Base-by-base conservation (phyloP, 2,888 invertebrate genomes). In the Rhagonycha lutea region DNA sequence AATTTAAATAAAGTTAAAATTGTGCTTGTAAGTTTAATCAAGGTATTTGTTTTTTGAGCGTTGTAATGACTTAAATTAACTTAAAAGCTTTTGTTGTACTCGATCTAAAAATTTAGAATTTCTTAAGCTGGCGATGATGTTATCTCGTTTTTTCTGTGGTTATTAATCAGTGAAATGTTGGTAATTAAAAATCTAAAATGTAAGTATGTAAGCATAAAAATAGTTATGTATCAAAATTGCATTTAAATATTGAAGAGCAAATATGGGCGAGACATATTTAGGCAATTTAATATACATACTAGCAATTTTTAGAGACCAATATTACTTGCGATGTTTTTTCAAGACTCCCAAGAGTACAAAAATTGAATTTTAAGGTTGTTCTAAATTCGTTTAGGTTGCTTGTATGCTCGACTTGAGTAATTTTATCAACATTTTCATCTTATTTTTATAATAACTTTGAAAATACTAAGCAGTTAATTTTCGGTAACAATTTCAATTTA, bases 291-390 rank as follows among this genome's bases (percentile, higher is more conserved):
- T 62, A 62, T 18, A 65, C 47, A 47, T 47, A 47, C 18, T 65
- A 11, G 23, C 63, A 65, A 24, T 65, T 65, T 65, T 65, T 65
- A 65, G 26, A 65, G 63, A 65, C 23, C 26, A 26, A 26, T 18
- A 65, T 65, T 65, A 65, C 63, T 65, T 65, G 63, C n/a, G 26
- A 65, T 65, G 63, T 65, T 65, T 65, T 65, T 65, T 65, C 63
- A 65, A 65, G 63, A 65, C 63, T 65, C 63, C 26, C 63, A 23
- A 23, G 63, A 26, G 63, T 24, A 65, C n/a, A 65, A 65, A 65
- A 65, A 65, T 65, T 65, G 63, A 65, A 65, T 65, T 65, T 65
- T 65, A 65, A 65, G 63, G 63, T 65, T 65, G 63, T 65, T 65
- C 23, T 65, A 65, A 65, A 65, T 65, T 65, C 24, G 26, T 23